Evolutionary conservation across 2,888 invertebrate species (phyloP).

Genomic region (Erannis defoliaria): DNA sequence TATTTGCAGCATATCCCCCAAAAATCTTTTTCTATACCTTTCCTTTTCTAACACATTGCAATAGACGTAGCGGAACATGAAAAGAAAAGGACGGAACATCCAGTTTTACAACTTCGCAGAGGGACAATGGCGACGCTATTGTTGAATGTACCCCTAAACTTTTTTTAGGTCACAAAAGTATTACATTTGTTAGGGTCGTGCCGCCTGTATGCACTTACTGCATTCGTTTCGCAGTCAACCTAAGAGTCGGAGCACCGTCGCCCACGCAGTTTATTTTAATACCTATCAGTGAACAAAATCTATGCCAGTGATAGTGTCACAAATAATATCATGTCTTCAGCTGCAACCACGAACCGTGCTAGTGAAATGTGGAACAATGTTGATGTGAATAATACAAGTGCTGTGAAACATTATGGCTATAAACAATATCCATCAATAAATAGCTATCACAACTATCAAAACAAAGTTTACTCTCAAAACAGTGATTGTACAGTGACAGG

Average conservation of each 20-base stretch:
- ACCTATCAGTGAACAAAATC: constrained; percentile 54
- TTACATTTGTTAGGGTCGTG: constrained; percentile 84
- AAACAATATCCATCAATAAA: constrained; percentile 64
- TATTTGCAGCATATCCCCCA: constrained; percentile 79
- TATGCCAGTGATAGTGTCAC: constrained; percentile 59
- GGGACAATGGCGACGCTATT: constrained; percentile 84
- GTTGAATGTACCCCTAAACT: constrained; percentile 84
- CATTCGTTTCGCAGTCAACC: constrained; percentile 83
- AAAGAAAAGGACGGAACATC: constrained; percentile 64
- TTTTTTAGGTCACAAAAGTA: constrained; percentile 86
- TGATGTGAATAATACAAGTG: constrained; percentile 69
- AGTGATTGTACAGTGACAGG: constrained; percentile 60
- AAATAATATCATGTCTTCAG: constrained; percentile 66
- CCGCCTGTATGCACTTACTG: constrained; percentile 76
- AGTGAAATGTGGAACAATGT: constrained; percentile 79
- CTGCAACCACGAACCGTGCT: constrained; percentile 70
- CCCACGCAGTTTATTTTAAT: constrained; percentile 75
- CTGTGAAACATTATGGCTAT: constrained; percentile 61
- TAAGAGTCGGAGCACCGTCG: constrained; percentile 67
- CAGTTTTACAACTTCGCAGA: constrained; percentile 78
- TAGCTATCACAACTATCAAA: constrained; percentile 67
- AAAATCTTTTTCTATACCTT: constrained; percentile 59
- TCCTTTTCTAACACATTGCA: constrained; percentile 61
- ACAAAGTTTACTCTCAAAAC: constrained; percentile 64
- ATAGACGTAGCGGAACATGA: constrained; percentile 46